phyloP scores from a whole-genome alignment of 2,888 invertebrate genomes.

The Zaprionus lineosus region DNA sequence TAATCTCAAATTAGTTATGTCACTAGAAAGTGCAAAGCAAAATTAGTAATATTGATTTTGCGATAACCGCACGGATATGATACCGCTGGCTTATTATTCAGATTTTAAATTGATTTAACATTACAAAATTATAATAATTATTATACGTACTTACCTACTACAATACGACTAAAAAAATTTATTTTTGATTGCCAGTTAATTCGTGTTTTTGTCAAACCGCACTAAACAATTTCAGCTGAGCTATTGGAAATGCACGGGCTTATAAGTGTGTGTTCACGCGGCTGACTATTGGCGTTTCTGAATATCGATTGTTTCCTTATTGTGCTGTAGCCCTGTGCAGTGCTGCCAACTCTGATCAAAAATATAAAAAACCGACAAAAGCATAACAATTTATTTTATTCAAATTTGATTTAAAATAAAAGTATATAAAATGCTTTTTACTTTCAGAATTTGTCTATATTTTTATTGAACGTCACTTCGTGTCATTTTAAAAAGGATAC shows the following conservation, averaged over 20 bases:
- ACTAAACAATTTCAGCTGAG: conserved; percentile 41
- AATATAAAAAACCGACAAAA: no score
- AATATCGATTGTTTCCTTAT: conserved; percentile 28
- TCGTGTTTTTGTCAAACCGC: conserved; percentile 48
- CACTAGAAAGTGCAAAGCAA: conserved; percentile 60
- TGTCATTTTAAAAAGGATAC: no score
- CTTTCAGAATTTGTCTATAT: no score
- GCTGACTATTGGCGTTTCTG: conserved; percentile 9
- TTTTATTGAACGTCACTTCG: no score
- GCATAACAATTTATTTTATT: no score
- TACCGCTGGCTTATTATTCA: conserved; percentile 19
- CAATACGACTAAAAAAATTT: no score
- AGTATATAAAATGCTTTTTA: no score
- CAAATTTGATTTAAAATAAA: no score
- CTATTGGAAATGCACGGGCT: conserved; percentile 36
- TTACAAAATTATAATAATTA: neutral
- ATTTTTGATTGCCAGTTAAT: conserved; percentile 2
- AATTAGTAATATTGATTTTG: conserved; percentile 73
- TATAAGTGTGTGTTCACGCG: conserved; percentile 15
- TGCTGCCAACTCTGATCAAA: no score
- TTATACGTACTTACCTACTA: conserved; percentile 5
- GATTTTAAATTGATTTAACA: neutral
- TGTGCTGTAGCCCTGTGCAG: conserved; percentile 29
- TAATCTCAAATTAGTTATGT: conserved; percentile 54
- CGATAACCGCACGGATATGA: conserved; percentile 22